Evolutionary conservation across 2,888 invertebrate genomes (phyloP).

Genomic region (Hymenopus coronatus): DNA sequence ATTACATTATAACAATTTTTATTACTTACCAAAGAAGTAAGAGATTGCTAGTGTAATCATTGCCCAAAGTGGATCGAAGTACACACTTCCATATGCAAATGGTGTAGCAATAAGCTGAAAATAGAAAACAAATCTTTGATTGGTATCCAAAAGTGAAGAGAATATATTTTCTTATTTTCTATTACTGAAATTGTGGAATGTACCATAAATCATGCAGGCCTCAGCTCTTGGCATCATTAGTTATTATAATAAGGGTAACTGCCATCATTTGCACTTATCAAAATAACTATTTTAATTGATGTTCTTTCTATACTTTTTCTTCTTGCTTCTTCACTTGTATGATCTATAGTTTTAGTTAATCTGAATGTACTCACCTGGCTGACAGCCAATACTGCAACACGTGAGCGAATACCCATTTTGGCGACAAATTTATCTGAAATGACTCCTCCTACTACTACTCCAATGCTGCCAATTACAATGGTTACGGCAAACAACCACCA

Average conservation of each 20-base stretch:
- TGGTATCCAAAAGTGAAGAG: not conserved
- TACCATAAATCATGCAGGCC: too few relatives aligned
- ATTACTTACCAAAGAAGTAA: constrained; percentile 83
- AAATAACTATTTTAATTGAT: too few relatives aligned
- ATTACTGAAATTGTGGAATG: not conserved
- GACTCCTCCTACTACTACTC: constrained; percentile 71
- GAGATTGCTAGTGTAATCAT: constrained; percentile 85
- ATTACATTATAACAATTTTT: constrained; percentile 23
- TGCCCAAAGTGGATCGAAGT: constrained; percentile 77
- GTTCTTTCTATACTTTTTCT: too few relatives aligned
- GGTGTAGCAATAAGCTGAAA: constrained; percentile 72
- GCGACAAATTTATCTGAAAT: constrained; percentile 84
- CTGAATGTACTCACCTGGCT: constrained; percentile 54
- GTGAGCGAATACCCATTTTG: constrained; percentile 78
- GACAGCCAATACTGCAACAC: constrained; percentile 74
- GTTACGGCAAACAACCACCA: constrained; percentile 89
- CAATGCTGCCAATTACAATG: constrained; percentile 78
- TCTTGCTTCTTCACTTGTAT: too few relatives aligned
- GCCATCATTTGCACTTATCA: too few relatives aligned
- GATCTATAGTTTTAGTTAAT: too few relatives aligned
- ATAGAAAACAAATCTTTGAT: constrained; percentile 7
- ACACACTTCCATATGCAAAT: constrained; percentile 81
- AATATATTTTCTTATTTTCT: not conserved
- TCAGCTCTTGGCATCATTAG: too few relatives aligned
- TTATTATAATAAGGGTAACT: too few relatives aligned